Evolutionary conservation across 2,113 vertebrate genomes (phyloP).

Genomic region (Hippopotamus amphibius): DNA sequence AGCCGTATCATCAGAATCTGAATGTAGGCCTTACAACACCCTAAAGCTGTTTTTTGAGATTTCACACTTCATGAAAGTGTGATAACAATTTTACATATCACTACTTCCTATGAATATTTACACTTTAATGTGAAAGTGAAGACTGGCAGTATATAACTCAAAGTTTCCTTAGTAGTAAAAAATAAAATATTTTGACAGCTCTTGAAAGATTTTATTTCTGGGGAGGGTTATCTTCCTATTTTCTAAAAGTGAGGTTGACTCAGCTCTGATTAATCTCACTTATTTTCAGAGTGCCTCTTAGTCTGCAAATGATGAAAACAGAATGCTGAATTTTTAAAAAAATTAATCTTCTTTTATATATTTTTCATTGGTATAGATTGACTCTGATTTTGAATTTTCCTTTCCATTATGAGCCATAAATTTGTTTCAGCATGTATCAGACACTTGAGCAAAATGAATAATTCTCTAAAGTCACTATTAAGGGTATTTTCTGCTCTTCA

Average conservation of each 20-base stretch:
- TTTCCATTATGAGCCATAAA: not conserved
- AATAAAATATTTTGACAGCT: constrained; percentile 59
- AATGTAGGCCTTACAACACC: not conserved
- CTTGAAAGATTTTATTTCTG: not conserved
- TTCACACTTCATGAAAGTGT: constrained; percentile 50
- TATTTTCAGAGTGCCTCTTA: not conserved
- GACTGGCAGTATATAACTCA: not conserved
- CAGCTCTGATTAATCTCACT: not conserved
- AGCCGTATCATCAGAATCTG: not conserved
- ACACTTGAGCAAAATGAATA: not conserved
- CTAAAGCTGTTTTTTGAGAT: constrained; percentile 34
- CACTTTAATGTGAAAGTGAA: constrained; percentile 56
- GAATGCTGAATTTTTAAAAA: not conserved
- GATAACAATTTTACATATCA: constrained; percentile 60
- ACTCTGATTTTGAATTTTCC: not conserved
- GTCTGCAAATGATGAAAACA: not conserved
- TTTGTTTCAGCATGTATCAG: not conserved
- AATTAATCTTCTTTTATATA: not conserved
- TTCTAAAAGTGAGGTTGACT: not conserved
- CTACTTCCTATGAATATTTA: constrained; percentile 63
- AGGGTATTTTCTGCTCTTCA: not conserved
- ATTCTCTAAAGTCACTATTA: not conserved
- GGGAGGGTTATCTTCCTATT: not conserved
- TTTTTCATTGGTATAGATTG: not conserved
- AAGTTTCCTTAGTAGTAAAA: constrained; percentile 47